These are phyloP conservation scores for Acanthurus tractus DNA, from an alignment of 2,797 vertebrate species.

Conservation along the genomic window DNA sequence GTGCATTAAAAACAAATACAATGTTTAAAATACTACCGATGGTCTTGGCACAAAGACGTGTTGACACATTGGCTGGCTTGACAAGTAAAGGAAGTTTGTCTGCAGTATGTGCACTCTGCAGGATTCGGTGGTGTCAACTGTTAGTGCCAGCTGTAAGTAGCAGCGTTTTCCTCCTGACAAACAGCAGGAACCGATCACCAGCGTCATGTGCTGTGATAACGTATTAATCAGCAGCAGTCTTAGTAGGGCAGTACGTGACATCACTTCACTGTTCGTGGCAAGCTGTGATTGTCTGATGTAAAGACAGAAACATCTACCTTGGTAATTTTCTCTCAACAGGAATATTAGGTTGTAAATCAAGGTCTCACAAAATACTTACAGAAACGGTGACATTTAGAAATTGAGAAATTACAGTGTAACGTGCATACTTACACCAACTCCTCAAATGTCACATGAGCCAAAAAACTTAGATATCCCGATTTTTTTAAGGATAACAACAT, in stretches of 20 bases:
- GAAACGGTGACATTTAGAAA: slow-evolving; percentile 33
- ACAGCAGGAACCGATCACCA: slow-evolving; percentile 7
- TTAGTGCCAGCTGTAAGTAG: slow-evolving; percentile 29
- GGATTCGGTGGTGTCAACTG: slow-evolving; percentile 20
- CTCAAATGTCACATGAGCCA: slow-evolving; percentile 12
- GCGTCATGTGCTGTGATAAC: slow-evolving; percentile 22
- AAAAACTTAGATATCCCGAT: slow-evolving; percentile 28
- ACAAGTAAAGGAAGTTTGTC: slow-evolving; percentile 21
- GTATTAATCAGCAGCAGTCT: slow-evolving; percentile 64
- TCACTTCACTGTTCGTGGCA: slow-evolving; percentile 60
- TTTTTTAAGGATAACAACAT: slow-evolving; percentile 3
- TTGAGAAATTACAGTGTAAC: slow-evolving; percentile 43
- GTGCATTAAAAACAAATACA: slow-evolving; percentile 4
- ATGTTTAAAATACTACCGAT: slow-evolving; percentile 36
- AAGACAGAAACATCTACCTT: slow-evolving; percentile 45
- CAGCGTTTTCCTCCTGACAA: slow-evolving; percentile 26
- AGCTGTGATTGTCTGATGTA: slow-evolving; percentile 70
- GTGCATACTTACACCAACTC: slow-evolving; percentile 46
- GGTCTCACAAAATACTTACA: slow-evolving; percentile 39
- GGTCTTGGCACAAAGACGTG: slow-evolving; percentile 59
- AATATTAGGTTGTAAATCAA: slow-evolving; percentile 40
- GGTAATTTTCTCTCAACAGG: slow-evolving; percentile 40
- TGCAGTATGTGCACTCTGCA: slow-evolving; percentile 11
- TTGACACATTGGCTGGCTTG: slow-evolving; percentile 35
- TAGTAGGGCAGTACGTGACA: slow-evolving; percentile 68